Conservation (phyloP, 2,113 vertebrate species). For the Mirounga angustirostris region DNA sequence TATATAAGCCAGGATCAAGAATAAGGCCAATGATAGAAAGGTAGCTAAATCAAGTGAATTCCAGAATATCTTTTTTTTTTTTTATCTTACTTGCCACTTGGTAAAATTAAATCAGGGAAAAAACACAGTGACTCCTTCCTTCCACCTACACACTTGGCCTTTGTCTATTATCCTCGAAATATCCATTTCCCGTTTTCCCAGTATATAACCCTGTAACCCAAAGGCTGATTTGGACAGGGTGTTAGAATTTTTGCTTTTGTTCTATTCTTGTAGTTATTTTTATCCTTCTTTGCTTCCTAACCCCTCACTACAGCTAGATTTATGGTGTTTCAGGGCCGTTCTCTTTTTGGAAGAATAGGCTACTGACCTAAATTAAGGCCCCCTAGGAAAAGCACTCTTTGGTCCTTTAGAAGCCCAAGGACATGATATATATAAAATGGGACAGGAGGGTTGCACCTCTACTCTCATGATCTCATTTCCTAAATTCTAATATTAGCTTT, state of each 20-base stretch:
- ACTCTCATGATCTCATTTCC: constrained; percentile 5
- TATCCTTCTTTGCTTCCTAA: constrained; percentile 36
- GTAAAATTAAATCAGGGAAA: constrained; percentile 1
- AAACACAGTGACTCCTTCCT: background rate
- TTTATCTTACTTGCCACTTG: background rate
- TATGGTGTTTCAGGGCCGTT: constrained; percentile 43
- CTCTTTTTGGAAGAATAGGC: constrained; percentile 64
- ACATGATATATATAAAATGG: background rate
- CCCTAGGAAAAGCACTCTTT: background rate
- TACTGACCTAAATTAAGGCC: constrained; percentile 57
- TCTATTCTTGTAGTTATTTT: constrained; percentile 72
- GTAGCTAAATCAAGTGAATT: constrained; percentile 9
- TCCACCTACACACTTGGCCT: background rate
- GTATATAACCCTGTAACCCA: background rate
- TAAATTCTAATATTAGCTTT: constrained; percentile 72
- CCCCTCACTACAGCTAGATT: constrained; percentile 36
- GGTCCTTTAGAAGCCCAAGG: background rate
- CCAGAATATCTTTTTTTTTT: background rate
- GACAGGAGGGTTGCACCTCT: background rate
- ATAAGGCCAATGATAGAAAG: background rate
- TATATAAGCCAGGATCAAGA: background rate
- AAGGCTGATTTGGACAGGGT: background rate
- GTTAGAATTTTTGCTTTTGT: constrained; percentile 54
- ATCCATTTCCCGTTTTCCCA: background rate
- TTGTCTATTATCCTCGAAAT: constrained; percentile 13